Conservation (phyloP, 2,113 vertebrate genomes). For the Echinops telfairi region DNA sequence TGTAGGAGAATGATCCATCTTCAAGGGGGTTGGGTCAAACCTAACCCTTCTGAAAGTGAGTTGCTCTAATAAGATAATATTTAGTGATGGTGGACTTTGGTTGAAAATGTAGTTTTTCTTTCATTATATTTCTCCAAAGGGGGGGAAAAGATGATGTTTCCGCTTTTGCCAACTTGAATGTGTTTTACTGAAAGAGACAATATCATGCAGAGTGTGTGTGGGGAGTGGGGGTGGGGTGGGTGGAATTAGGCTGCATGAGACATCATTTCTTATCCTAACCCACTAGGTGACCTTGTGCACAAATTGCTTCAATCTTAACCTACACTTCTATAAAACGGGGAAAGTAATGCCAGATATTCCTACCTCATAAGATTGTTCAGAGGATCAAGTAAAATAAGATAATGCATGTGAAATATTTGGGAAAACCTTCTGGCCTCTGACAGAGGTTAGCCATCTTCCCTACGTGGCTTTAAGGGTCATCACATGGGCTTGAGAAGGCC, state of each 20-base stretch:
- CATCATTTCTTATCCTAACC: background rate
- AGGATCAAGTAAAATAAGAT: constrained; percentile 5
- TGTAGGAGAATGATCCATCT: constrained; percentile 17
- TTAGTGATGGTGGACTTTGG: constrained; percentile 24
- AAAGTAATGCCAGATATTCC: background rate
- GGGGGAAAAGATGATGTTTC: background rate
- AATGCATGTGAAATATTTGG: background rate
- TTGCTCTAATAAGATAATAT: constrained; percentile 34
- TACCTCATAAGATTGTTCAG: constrained; percentile 7
- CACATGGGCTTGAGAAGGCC: too few relatives aligned
- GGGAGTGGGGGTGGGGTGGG: too few relatives aligned
- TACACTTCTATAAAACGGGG: background rate
- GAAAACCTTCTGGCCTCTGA: background rate
- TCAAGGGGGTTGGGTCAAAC: background rate
- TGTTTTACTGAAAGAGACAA: background rate
- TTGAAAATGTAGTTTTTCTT: background rate
- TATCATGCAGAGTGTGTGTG: background rate
- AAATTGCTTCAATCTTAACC: constrained; percentile 9
- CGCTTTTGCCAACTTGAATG: background rate
- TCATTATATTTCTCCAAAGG: background rate
- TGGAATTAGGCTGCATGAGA: too few relatives aligned
- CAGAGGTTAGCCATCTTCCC: background rate
- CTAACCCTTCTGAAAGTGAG: constrained; percentile 32
- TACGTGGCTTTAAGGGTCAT: too few relatives aligned
- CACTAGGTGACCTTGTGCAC: background rate